Base-by-base conservation (phyloP, 2,113 vertebrate genomes). In the Burhinus bistriatus region DNA sequence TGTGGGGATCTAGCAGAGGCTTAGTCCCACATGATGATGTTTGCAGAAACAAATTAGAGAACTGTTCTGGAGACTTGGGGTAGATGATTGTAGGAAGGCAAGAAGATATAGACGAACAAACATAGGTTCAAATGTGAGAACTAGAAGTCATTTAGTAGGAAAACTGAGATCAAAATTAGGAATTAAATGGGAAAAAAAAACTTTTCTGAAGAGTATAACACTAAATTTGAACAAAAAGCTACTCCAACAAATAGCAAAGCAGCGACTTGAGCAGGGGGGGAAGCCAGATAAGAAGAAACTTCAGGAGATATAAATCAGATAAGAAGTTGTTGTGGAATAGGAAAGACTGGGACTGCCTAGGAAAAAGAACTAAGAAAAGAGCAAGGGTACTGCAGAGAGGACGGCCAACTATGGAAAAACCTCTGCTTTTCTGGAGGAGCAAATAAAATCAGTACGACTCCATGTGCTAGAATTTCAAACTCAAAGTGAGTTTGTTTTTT, bases 231-330 rank as follows among this genome's bases (percentile, higher is more conserved):
- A 69, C 11, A 49, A 52, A 76, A 87, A 59, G 9, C 21, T 90
- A 51, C 12, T 45, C 5, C 9, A 55, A 58, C 9, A 26, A 55
- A 12, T 30, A 72, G 49, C 3, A 68, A 89, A 80, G 13, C 4
- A 47, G 42, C 68, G 26, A 69, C 5, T 25, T 73, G 18, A 17
- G 4, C 13, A 5, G 5, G 5, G 1, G 3, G 2, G 6, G 34
- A 40, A 62, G 19, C 4, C 32, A n/a, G 2, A 2, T 57, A 45
- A 89, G 26, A 77, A 72, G 49, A 76, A 76, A 55, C 19, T 34
- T 77, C 34, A 84, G 13, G 32, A 64, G 16, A 25, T 20, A 20
- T 9, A 68, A 19, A 58, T 9, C 22, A 79, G 12, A 51, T 30
- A 70, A 45, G 26, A 83, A 52, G 11, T 13, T 80, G 3, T 44